Evolutionary conservation across 2,888 invertebrate genomes (phyloP), one percentile per base, ranked within the genome.

Genomic region (Tiliacea aurago): DNA sequence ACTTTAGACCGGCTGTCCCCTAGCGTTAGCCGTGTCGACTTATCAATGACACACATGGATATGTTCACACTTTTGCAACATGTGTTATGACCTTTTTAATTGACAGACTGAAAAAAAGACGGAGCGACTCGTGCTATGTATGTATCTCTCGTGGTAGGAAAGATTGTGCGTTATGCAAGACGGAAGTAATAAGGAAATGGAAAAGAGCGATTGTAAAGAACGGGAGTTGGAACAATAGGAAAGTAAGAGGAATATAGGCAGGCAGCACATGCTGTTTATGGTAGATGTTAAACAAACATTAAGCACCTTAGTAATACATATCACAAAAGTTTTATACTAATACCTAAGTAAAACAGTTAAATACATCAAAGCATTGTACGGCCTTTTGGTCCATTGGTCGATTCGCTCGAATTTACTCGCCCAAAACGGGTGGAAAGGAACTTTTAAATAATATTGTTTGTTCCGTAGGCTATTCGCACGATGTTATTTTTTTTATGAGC

Each of bases 41-140:
- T 87, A 84, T 86, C 86, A 86, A 77, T 75, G n/a, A n/a, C n/a
- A 81, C 67, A 79, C 80, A 71, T 83, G 80, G 74, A 72, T 82
- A 80, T 86, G 86, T 86, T 84, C 85, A 84, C 86, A 86, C 88
- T 83, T 87, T 86, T 86, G 86, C 86, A 86, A 86, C 74, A 58
- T 64, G 45, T 76, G 78, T 84, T 86, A 47, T 83, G 86, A 78
- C 86, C 87, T 86, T 85, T 87, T 85, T 85, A 87, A 83, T 85
- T 87, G 85, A 85, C 86, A 81, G 81, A 66, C 81, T 79, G 76
- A 79, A 83, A 85, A 83, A 84, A 85, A 78, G 66, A 62, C 70
- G 65, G 65, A 72, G 72, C 58, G 78, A 82, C 84, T 86, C 74
- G 80, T 85, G 78, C 68, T 49, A 55, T 59, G 55, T n/a, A n/a